phyloP scores from a whole-genome alignment of 2,113 vertebrate species.

The Solea senegalensis region DNA sequence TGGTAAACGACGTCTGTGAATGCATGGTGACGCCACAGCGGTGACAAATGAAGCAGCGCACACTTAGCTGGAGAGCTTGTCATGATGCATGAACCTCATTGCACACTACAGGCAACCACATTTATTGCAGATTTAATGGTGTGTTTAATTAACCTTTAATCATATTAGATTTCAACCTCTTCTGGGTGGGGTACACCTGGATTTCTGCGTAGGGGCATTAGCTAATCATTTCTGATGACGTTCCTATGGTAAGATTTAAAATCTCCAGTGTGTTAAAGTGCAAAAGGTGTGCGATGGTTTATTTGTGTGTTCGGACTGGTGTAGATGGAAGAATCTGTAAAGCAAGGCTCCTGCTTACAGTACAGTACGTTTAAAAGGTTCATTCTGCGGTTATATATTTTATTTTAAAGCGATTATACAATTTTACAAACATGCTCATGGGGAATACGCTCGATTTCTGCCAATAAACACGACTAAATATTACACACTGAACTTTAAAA shows the following conservation, averaged over 20 bases:
- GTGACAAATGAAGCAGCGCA: slow-evolving; percentile 46
- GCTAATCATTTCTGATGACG: slow-evolving; percentile 23
- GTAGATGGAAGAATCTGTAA: too few species aligned
- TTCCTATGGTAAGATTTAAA: background rate
- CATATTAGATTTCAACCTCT: slow-evolving; percentile 49
- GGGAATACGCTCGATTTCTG: too few species aligned
- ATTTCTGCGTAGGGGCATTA: slow-evolving; percentile 41
- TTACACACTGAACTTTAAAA: too few species aligned
- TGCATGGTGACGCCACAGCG: background rate
- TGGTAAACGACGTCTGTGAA: slow-evolving; percentile 4
- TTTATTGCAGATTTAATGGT: slow-evolving; percentile 59
- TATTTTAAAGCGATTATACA: too few species aligned
- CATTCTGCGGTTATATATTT: too few species aligned
- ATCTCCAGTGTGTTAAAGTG: too few species aligned
- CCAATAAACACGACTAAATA: too few species aligned
- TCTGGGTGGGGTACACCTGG: slow-evolving; percentile 31
- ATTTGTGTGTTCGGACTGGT: too few species aligned
- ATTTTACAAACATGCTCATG: too few species aligned
- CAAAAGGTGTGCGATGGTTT: too few species aligned
- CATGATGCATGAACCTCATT: slow-evolving; percentile 59
- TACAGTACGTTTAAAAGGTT: too few species aligned
- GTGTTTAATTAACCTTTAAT: slow-evolving; percentile 71
- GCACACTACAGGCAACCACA: slow-evolving; percentile 40
- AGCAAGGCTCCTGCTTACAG: too few species aligned
- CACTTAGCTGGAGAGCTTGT: slow-evolving; percentile 37